phyloP scores from a whole-genome alignment of 2,797 vertebrate species.

The Nasua narica region DNA sequence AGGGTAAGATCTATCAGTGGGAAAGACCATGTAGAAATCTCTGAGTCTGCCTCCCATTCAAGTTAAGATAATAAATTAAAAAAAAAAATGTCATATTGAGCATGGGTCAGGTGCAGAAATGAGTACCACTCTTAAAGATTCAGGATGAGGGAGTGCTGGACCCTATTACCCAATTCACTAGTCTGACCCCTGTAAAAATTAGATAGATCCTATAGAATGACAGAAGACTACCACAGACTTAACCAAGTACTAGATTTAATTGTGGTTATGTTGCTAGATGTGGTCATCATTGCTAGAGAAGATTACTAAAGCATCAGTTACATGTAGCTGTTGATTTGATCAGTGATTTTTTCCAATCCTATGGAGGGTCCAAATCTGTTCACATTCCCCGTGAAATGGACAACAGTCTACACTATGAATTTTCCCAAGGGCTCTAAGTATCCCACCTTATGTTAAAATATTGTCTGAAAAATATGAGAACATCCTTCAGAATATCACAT shows the following conservation, averaged over 20 bases:
- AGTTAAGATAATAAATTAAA: background rate
- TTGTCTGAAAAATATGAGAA: background rate
- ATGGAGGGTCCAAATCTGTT: background rate
- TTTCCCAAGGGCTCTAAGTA: background rate
- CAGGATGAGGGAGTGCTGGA: background rate
- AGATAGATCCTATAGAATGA: background rate
- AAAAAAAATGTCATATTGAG: background rate
- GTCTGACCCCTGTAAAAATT: background rate
- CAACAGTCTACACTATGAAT: background rate
- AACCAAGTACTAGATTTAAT: background rate
- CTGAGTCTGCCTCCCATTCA: background rate
- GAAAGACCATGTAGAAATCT: background rate
- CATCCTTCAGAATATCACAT: background rate
- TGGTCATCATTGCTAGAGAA: background rate
- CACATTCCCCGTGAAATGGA: background rate
- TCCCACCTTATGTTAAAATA: background rate
- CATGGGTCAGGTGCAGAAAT: background rate
- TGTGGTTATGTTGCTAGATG: background rate
- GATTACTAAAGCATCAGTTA: background rate
- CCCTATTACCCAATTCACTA: background rate
- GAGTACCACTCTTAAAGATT: background rate
- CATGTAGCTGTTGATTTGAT: background rate
- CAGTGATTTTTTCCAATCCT: background rate
- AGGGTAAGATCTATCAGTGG: background rate
- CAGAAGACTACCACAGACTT: background rate